phyloP scores from a whole-genome alignment of 2,113 vertebrate genomes.

The Panthera uncia region DNA sequence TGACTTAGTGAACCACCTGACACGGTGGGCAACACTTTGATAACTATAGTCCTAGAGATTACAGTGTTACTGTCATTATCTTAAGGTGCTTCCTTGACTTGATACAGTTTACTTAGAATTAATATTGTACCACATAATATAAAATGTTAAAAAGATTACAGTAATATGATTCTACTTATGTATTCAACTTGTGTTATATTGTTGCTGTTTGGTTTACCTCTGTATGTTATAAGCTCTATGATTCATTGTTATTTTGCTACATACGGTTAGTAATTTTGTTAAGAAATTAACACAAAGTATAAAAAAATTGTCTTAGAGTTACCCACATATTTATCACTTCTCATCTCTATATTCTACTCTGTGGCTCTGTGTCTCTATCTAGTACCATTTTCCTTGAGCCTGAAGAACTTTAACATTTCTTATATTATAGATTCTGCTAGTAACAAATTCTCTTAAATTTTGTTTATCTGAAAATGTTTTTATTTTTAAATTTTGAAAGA shows the following conservation, averaged over 20 bases:
- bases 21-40: background rate
- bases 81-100: background rate
- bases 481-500: background rate
- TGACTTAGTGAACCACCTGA: background rate
- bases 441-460: constrained; percentile 28
- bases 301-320: background rate
- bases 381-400: background rate
- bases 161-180: background rate
- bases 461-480: background rate
- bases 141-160: background rate
- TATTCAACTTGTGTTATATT: background rate
- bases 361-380: background rate
- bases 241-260: background rate
- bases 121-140: background rate
- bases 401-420: background rate
- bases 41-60: background rate
- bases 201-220: background rate
- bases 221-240: background rate
- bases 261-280: background rate
- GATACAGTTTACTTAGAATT: background rate
- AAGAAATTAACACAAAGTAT: background rate
- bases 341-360: background rate
- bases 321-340: background rate
- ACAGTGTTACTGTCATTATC: background rate
- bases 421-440: background rate